phyloP scores from a whole-genome alignment of 2,797 vertebrate species.

The Gymnopithys bicolor region DNA sequence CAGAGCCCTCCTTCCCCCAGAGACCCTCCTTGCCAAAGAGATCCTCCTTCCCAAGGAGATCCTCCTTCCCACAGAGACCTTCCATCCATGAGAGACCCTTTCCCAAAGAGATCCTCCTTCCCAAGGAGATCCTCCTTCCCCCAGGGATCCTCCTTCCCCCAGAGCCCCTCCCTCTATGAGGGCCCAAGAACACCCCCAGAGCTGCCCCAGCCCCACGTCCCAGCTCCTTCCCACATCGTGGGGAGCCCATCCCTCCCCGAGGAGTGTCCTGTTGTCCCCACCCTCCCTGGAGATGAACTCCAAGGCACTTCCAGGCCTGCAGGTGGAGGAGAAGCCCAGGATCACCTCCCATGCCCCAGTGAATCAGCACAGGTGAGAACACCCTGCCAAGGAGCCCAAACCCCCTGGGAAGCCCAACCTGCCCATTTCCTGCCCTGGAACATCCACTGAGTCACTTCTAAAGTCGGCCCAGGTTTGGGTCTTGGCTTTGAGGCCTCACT shows the following conservation, averaged over 20 bases:
- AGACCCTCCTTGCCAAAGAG: background rate
- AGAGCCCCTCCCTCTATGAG: no score
- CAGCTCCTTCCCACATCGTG: no score
- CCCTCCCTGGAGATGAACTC: background rate
- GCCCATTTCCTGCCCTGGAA: background rate
- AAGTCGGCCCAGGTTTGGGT: background rate
- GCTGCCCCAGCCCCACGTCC: no score
- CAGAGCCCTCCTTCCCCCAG: rapidly evolving
- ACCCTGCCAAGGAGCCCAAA: background rate
- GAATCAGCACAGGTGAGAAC: background rate
- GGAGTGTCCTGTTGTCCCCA: background rate
- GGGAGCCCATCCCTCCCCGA: no score
- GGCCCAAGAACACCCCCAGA: background rate
- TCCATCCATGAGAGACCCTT: background rate
- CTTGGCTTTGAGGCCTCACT: background rate
- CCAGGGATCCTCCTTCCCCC: background rate
- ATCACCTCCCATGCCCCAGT: background rate
- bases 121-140: background rate
- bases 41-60: background rate
- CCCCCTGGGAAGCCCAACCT: background rate
- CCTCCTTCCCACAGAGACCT: background rate
- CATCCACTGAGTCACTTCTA: background rate
- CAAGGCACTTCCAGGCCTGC: background rate
- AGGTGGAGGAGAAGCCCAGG: background rate
- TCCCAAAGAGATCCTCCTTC: background rate